Base-by-base conservation (phyloP, 2,797 vertebrate genomes). In the Xenentodon cancila region DNA sequence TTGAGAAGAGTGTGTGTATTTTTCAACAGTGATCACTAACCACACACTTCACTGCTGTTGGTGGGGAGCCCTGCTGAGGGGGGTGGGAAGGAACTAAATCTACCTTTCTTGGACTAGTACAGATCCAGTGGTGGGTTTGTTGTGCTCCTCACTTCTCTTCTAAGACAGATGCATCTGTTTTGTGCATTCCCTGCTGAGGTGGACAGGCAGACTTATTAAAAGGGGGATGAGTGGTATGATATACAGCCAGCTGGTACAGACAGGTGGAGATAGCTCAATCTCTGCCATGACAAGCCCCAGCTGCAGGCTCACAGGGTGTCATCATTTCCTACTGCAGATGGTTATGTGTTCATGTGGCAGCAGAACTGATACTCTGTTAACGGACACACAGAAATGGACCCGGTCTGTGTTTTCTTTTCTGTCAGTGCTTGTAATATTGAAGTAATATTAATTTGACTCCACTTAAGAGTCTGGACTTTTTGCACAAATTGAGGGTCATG, bases 1-100 rank as follows among this genome's bases (percentile, higher is more conserved):
- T 84, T 84, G 86, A 91, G 89, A 88, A 75, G 87, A 81, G 77
- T 77, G 84, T 90, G 88, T 88, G 81, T 90, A 60, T 88, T 88
- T 90, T 82, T 81, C 84, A 89, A 80, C 80, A 79, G 69, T 53
- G 67, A 89, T 85, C 80, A 75, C 81, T 88, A 87, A 90, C 83
- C 88, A 77, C 84, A 85, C 79, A 75, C 81, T 79, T 77, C 64
- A 71, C 59, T 80, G 65, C 69, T 71, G 37, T 68, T 72, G 75
- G 67, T 61, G 30, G 30, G 3, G 30, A 30, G 30, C 30, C 30
- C 30, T 30, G 30, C 30, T 30, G 7, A 30, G 30, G 30, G 30
- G 30, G 25, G 25, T 5, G n/a, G n/a, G n/a, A n/a, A n/a, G n/a
- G 5, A 25, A 25, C 72, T 75, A 80, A 80, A 81, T 75, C 60